These are phyloP conservation scores for Eutolmus rufibarbis DNA, from an alignment of 2,888 invertebrate genomes.

Conservation along the genomic window DNA sequence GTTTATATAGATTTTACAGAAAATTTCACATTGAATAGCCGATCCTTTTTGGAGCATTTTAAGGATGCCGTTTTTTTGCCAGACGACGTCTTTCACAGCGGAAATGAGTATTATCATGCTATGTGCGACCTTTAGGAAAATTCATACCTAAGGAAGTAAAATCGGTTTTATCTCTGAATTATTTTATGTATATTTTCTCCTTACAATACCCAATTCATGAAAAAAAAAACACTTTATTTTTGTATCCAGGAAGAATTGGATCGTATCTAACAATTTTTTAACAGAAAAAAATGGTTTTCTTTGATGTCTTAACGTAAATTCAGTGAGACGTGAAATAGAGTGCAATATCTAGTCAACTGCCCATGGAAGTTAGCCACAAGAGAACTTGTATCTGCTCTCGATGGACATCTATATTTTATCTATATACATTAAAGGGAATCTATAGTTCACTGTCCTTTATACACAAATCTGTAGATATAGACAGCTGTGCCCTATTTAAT, in stretches of 20 bases:
- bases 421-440: background rate
- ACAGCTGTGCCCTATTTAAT: background rate
- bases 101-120: background rate
- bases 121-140: background rate
- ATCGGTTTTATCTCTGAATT: background rate
- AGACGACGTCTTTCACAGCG: background rate
- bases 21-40: background rate
- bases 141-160: background rate
- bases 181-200: background rate
- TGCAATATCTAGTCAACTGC: background rate
- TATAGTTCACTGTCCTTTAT: background rate
- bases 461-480: background rate
- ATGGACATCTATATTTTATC: background rate
- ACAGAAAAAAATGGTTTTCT: background rate
- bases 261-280: background rate
- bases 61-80: background rate
- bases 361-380: background rate
- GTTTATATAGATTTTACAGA: background rate
- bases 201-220: background rate
- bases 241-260: background rate
- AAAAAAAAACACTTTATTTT: background rate
- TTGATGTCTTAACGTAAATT: background rate
- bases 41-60: background rate
- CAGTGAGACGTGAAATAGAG: background rate
- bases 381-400: background rate